Evolutionary conservation across 2,113 vertebrate species (phyloP).

Genomic region (Rhinolophus sinicus): DNA sequence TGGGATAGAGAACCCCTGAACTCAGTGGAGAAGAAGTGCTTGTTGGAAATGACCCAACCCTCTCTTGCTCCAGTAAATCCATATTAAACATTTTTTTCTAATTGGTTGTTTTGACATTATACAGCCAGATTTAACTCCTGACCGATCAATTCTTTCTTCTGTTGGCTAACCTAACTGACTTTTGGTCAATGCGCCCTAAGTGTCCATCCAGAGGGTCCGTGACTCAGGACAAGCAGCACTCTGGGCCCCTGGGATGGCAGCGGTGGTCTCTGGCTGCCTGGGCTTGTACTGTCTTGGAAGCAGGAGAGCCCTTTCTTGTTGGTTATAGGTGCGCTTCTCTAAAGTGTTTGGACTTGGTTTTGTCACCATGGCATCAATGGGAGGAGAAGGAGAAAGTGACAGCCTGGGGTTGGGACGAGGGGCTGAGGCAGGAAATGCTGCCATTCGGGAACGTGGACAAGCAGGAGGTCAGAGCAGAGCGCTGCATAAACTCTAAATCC

Average conservation of each 20-base stretch:
- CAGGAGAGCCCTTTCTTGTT: neutral
- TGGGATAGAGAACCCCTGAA: neutral
- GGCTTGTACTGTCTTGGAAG: rapidly evolving
- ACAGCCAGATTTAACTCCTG: neutral
- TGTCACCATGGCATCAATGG: neutral
- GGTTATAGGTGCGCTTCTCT: neutral
- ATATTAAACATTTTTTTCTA: neutral
- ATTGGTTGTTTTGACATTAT: neutral
- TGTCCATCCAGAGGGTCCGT: no score
- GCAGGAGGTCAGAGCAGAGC: neutral
- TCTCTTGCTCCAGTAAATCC: neutral
- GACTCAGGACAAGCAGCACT: neutral
- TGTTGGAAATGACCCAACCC: neutral
- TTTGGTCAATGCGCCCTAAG: neutral
- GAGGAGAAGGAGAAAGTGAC: neutral
- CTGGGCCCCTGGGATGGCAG: neutral
- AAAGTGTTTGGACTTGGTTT: neutral
- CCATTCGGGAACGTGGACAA: neutral
- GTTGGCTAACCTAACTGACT: neutral
- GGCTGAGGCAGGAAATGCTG: neutral
- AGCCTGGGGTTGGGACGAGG: neutral
- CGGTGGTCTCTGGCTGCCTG: rapidly evolving
- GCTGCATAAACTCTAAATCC: no score
- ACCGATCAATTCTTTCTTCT: neutral
- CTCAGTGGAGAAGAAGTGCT: neutral